A percentile compares a stretch with the other conserved stretches of the same genome.
Evolutionary conservation across 1,140 invertebrate species (phyloP).

Genomic region (Camponotus vicinus): DNA sequence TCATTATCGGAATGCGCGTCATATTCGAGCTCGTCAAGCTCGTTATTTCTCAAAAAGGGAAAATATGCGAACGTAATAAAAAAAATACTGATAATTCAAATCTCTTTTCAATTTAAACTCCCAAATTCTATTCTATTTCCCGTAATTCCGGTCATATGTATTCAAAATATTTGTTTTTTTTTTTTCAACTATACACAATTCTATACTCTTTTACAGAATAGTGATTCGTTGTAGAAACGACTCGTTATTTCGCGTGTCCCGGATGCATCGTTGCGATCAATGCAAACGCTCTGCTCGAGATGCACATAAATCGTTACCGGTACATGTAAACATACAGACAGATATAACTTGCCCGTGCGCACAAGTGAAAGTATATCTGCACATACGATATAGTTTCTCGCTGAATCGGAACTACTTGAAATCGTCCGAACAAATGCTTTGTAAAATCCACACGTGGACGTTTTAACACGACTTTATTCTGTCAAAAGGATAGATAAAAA

Average conservation of each 20-base stretch:
- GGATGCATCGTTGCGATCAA: conserved; percentile 57
- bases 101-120: not conserved
- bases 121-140: not conserved
- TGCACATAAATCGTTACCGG: conserved; percentile 55
- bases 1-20: conserved; percentile 37
- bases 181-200: conserved; percentile 30
- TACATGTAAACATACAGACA: conserved; percentile 54
- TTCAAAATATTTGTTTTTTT: conserved; percentile 39
- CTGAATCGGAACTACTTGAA: conserved; percentile 58
- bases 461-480: conserved; percentile 46
- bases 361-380: conserved; percentile 48
- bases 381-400: conserved; percentile 18
- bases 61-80: conserved; percentile 11
- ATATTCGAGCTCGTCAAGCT: not conserved
- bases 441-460: conserved; percentile 29
- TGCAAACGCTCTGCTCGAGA: conserved; percentile 50
- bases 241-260: conserved; percentile 55
- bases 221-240: conserved; percentile 33
- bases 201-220: conserved; percentile 26
- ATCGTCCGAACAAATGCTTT: conserved; percentile 53
- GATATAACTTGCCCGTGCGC: conserved; percentile 24
- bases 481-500: conserved; percentile 18
- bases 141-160: conserved; percentile 18
- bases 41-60: not conserved
- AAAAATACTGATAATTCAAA: conserved; percentile 12